These are phyloP conservation scores for Hololepta plana DNA, from an alignment of 2,888 invertebrate genomes.

Conservation along the genomic window DNA sequence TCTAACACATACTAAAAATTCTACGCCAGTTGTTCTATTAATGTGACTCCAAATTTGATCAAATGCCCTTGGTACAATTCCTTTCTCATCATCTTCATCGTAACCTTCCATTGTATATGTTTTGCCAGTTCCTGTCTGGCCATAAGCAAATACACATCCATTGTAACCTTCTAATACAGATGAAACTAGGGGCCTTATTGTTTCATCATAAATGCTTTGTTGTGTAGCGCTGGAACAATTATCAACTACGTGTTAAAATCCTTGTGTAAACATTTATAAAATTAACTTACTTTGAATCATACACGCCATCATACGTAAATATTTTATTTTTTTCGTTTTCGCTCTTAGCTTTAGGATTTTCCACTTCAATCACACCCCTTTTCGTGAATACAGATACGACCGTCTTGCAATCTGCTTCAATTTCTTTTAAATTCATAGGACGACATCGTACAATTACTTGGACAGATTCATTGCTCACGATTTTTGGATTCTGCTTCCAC, in stretches of 20 bases:
- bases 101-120: conserved; percentile 61
- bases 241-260: too few relatives aligned
- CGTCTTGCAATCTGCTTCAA: conserved; percentile 49
- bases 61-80: conserved; percentile 79
- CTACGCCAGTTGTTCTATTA: conserved; percentile 72
- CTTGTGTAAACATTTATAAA: conserved; percentile 1
- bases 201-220: conserved; percentile 87
- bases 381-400: conserved; percentile 73
- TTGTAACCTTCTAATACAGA: conserved; percentile 96
- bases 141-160: conserved; percentile 98
- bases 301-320: conserved; percentile 96
- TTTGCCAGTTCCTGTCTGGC: conserved; percentile 94
- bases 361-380: conserved; percentile 79
- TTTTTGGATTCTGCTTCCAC: too few relatives aligned
- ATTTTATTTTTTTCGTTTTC: conserved; percentile 64
- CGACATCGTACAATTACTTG: conserved; percentile 95
- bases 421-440: conserved; percentile 82
- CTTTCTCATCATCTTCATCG: conserved; percentile 37
- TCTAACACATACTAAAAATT: conserved; percentile 89
- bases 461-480: conserved; percentile 59
- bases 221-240: conserved; percentile 52
- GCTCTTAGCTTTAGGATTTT: conserved; percentile 57
- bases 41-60: conserved; percentile 96
- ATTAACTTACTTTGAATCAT: conserved; percentile 54
- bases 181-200: conserved; percentile 84